Conservation (phyloP, 2,888 invertebrate species). For the Trileptium ribeirensis region DNA sequence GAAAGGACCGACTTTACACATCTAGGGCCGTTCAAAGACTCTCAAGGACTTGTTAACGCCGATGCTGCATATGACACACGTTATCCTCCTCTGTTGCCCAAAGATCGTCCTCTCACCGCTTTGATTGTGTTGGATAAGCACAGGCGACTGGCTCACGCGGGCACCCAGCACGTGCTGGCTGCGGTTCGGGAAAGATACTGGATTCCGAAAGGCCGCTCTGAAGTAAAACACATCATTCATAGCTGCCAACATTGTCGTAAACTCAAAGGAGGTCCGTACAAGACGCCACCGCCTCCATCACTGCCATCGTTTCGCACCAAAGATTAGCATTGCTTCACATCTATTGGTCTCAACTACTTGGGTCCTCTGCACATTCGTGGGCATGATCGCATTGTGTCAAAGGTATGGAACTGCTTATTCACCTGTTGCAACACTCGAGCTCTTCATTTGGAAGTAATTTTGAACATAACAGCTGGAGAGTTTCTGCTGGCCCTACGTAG, state of each 20-base stretch:
- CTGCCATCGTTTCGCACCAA: neutral
- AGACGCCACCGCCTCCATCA: neutral
- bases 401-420: neutral
- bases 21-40: neutral
- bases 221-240: neutral
- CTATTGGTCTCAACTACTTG: neutral
- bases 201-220: neutral
- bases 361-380: neutral
- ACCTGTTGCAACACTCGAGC: neutral
- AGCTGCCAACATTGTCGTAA: neutral
- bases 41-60: neutral
- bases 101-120: neutral
- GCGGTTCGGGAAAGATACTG: neutral
- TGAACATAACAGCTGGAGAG: neutral
- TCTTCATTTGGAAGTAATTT: neutral
- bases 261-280: neutral
- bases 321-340: neutral
- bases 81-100: neutral
- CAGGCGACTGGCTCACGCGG: neutral
- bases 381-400: neutral
- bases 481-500: neutral
- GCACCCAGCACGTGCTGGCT: neutral
- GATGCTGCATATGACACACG: neutral
- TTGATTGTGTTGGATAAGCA: neutral
- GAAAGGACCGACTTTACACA: neutral